phyloP scores from a whole-genome alignment of 2,888 invertebrate genomes.

The Himalopsyche japonica region DNA sequence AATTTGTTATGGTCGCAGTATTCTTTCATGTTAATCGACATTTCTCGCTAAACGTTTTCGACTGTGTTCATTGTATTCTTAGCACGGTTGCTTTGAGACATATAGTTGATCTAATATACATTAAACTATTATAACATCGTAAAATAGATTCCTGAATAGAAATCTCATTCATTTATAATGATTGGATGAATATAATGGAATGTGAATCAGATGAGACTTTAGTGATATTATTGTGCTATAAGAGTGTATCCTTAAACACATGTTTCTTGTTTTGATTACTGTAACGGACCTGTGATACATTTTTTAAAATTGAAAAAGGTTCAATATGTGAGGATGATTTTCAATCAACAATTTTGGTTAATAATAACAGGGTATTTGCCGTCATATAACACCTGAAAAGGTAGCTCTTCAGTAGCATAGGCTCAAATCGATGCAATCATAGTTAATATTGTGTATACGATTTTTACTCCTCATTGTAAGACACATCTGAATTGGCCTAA shows the following conservation, averaged over 20 bases:
- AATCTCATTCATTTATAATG: too few relatives aligned
- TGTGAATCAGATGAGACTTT: neutral
- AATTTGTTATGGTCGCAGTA: too few relatives aligned
- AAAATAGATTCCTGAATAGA: too few relatives aligned
- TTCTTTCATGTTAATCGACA: too few relatives aligned
- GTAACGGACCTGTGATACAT: neutral
- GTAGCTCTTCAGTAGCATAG: neutral
- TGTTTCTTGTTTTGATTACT: neutral
- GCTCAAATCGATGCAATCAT: neutral
- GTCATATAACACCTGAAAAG: neutral
- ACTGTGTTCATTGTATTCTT: too few relatives aligned
- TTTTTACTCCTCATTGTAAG: too few relatives aligned
- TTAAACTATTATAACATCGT: too few relatives aligned
- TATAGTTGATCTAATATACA: too few relatives aligned
- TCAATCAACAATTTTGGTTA: neutral
- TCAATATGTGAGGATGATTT: neutral
- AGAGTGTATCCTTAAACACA: neutral
- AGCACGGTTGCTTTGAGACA: too few relatives aligned
- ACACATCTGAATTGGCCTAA: too few relatives aligned
- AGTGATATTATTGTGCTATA: neutral
- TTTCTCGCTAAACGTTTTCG: too few relatives aligned
- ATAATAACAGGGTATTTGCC: neutral
- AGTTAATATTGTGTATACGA: neutral
- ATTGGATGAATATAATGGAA: too few relatives aligned
- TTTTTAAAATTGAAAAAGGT: neutral